phyloP scores from a whole-genome alignment of 2,113 vertebrate genomes.

The Prunella fulvescens region DNA sequence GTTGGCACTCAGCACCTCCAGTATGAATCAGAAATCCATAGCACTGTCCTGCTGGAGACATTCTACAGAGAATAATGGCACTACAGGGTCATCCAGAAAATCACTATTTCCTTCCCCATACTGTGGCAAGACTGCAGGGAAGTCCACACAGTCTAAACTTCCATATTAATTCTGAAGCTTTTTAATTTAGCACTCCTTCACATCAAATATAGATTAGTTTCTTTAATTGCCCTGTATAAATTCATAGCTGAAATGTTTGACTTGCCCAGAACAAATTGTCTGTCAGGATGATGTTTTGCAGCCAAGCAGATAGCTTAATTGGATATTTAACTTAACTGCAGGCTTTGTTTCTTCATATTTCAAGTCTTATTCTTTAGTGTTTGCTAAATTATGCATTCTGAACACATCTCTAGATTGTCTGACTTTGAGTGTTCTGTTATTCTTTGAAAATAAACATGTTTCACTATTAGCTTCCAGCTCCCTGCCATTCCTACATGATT shows the following conservation, averaged over 20 bases:
- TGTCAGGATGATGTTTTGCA: conserved; percentile 71
- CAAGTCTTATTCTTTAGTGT: conserved; percentile 24
- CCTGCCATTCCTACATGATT: not conserved
- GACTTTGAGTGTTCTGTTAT: not conserved
- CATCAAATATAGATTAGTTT: conserved; percentile 63
- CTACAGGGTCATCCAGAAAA: not conserved
- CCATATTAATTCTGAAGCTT: not conserved
- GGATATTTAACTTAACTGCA: conserved; percentile 72
- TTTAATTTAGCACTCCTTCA: conserved; percentile 17
- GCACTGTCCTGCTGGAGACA: not conserved
- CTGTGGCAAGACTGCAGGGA: not conserved
- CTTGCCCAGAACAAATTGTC: conserved; percentile 72
- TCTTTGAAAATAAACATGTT: not conserved
- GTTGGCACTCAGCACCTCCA: not conserved
- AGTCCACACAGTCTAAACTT: not conserved
- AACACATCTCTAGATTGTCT: conserved; percentile 5
- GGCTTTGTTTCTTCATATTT: conserved; percentile 59
- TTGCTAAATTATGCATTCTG: conserved; percentile 36
- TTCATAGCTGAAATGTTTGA: conserved; percentile 58
- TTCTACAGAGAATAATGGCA: not conserved
- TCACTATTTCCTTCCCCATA: not conserved
- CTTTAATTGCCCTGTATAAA: conserved; percentile 68
- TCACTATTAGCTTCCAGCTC: not conserved
- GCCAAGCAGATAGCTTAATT: conserved; percentile 72
- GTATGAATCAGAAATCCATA: not conserved